Evolutionary conservation across 2,113 vertebrate genomes (phyloP), one percentile per base, ranked within the genome.

Genomic region (Gambusia holbrooki): DNA sequence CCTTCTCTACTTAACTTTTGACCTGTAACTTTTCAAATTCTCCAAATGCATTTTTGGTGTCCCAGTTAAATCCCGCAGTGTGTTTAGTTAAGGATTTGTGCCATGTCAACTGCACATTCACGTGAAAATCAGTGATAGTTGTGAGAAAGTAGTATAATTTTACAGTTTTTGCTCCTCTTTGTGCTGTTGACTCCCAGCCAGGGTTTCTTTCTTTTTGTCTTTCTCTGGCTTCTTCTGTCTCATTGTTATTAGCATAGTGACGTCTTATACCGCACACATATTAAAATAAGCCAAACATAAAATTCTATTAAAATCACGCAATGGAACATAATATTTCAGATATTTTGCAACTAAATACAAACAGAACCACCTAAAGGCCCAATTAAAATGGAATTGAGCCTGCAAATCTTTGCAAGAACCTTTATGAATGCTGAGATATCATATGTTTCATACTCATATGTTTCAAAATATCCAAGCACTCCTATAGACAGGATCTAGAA

Each of bases 331-430:
- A 83, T 79, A 76, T 77, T 82, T 84, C 77, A 88, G 74, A 84
- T 84, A 75, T 80, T 88, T 82, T 74, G 82, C 80, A 90, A 89
- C 89, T 92, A 87, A 86, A 76, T 71, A 83, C 71, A 84, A 84
- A 85, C 62, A 87, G 79, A 60, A 77, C 66, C 77, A 89, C 90
- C 88, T 89, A 71, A 84, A 92, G 90, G 88, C 85, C 75, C 87
- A 88, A 90, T 91, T 93, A 84, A 92, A 91, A 88, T 80, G 28
- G 89, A 90, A 89, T 76, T 82, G 87, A 88, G 88, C 81, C 83
- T 81, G 84, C 73, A 86, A 88, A 77, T 88, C 85, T 85, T 73
- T 75, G 74, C 37, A 27, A 74, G 67, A 78, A 84, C 86, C 85
- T 88, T 69, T 74, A 92, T 77, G 87, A 86, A 89, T 88, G 76